Conservation (phyloP, 2,888 invertebrate genomes). For the Leucozona laternaria region DNA sequence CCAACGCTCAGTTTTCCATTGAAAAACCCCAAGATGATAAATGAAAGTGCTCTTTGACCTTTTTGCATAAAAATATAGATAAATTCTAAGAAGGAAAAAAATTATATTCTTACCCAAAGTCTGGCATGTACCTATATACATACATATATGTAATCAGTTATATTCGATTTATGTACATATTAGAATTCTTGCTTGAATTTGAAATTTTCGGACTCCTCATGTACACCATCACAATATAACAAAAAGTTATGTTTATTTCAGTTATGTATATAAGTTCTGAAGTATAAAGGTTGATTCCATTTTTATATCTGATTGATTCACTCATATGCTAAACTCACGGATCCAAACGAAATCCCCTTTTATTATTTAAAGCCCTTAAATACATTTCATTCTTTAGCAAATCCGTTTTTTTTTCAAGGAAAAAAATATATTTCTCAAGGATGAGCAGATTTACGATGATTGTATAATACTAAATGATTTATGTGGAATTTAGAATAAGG, state of each 20-base stretch:
- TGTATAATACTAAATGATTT: slow-evolving; percentile 18
- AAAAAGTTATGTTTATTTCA: slow-evolving; percentile 2
- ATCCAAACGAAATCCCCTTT: not conserved
- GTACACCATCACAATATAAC: not conserved
- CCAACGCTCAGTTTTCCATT: not conserved
- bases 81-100: not conserved
- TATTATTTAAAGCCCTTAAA: slow-evolving; percentile 13
- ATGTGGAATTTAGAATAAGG: not conserved
- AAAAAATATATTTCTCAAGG: not conserved
- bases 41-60: slow-evolving; percentile 7
- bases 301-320: slow-evolving; percentile 35
- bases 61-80: slow-evolving; percentile 10
- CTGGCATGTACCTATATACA: not conserved
- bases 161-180: slow-evolving; percentile 32
- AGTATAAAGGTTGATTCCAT: slow-evolving; percentile 7
- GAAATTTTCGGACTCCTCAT: not conserved
- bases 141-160: not conserved
- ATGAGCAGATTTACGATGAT: slow-evolving; percentile 29
- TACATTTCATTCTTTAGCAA: not conserved
- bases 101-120: slow-evolving; percentile 3
- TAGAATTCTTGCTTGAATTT: slow-evolving; percentile 6
- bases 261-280: not conserved
- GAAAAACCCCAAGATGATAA: slow-evolving; percentile 3
- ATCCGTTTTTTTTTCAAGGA: not conserved
- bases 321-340: slow-evolving; percentile 11